These are phyloP conservation scores for Epistrophe grossulariae DNA, from an alignment of 2,888 invertebrate species.

Conservation along the genomic window DNA sequence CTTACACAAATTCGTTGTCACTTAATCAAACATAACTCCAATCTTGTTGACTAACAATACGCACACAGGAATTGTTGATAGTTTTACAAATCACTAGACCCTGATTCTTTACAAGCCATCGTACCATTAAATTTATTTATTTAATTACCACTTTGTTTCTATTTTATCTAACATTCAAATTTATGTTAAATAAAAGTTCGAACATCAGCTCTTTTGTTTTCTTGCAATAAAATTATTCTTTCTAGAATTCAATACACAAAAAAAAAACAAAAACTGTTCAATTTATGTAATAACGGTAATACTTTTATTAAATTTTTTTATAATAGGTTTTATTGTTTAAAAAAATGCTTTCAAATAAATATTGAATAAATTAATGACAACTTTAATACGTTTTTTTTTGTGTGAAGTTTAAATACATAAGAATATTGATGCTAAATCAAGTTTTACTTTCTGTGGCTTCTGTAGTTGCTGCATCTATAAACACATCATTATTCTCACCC, in stretches of 20 bases:
- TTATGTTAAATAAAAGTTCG: constrained; percentile 7
- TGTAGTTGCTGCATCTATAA: constrained; percentile 3
- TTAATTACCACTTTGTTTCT: too few relatives aligned
- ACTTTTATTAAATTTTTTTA: not conserved
- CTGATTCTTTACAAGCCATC: too few relatives aligned
- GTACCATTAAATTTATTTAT: too few relatives aligned
- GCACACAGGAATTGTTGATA: too few relatives aligned
- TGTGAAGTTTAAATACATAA: not conserved
- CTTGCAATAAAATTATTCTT: not conserved
- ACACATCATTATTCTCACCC: constrained; percentile 49
- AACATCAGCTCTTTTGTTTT: constrained; percentile 15
- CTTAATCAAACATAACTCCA: too few relatives aligned
- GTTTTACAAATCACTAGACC: too few relatives aligned
- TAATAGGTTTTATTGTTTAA: not conserved
- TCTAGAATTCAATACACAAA: not conserved
- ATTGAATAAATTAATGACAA: not conserved
- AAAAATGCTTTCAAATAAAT: not conserved
- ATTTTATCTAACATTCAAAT: not conserved
- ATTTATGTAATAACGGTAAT: not conserved
- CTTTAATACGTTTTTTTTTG: not conserved
- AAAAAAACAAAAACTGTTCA: not conserved
- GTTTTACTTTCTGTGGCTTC: not conserved
- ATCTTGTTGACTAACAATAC: too few relatives aligned
- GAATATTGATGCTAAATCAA: not conserved
- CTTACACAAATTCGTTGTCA: too few relatives aligned